These are phyloP conservation scores for Heliconius nattereri DNA, from an alignment of 1,140 invertebrate genomes.

Conservation along the genomic window DNA sequence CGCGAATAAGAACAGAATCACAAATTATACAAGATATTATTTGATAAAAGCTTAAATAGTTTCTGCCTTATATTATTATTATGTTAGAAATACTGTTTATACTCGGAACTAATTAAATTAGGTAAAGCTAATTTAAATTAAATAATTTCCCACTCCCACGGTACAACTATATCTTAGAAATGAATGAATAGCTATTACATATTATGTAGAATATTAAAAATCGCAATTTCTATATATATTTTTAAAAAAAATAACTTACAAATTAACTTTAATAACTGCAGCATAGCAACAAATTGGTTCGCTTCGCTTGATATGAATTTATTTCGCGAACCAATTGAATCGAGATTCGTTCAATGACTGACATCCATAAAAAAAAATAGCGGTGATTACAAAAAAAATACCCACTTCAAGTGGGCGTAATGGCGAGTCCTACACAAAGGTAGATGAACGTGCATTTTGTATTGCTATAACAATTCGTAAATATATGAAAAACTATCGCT, in stretches of 20 bases:
- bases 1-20: conserved; percentile 37
- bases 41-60: neutral
- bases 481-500: conserved; percentile 33
- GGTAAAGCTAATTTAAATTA: neutral
- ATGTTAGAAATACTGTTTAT: neutral
- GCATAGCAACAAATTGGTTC: conserved; percentile 5
- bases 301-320: conserved; percentile 21
- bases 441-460: conserved; percentile 24
- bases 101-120: neutral
- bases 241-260: neutral
- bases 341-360: conserved; percentile 35
- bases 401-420: conserved; percentile 31
- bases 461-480: conserved; percentile 18
- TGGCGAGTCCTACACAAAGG: conserved; percentile 22
- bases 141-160: neutral
- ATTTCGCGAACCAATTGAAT: conserved; percentile 21
- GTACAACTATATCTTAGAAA: neutral
- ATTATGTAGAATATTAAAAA: neutral
- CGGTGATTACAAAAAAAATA: conserved; percentile 25
- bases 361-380: neutral
- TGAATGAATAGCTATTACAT: neutral
- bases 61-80: neutral
- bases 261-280: neutral
- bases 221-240: neutral
- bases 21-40: neutral